Percentiles rank a stretch among this genome's conserved stretches.
Evolutionary conservation across 2,797 vertebrate species (phyloP).

Genomic region (Urocyon cinereoargenteus): DNA sequence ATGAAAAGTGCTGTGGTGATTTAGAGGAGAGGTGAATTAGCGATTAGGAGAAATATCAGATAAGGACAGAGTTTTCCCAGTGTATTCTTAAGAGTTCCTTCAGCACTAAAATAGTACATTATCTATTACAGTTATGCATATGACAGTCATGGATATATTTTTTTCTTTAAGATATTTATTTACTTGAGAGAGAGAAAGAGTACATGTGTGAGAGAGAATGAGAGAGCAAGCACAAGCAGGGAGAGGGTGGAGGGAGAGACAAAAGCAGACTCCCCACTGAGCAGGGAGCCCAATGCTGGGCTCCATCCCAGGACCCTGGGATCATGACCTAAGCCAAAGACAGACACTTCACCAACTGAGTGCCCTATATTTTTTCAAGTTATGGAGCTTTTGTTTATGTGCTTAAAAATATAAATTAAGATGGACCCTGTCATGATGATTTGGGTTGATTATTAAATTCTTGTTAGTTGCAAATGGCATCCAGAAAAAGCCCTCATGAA

Average conservation of each 20-base stretch:
- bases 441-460: background rate
- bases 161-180: background rate
- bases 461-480: background rate
- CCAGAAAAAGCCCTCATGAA: slow-evolving; percentile 18
- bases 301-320: background rate
- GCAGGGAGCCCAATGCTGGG: background rate
- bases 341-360: background rate
- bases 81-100: background rate
- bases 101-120: background rate
- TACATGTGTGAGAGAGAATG: background rate
- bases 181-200: background rate
- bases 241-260: background rate
- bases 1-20: background rate
- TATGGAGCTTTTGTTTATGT: background rate
- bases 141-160: background rate
- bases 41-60: background rate
- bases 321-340: background rate
- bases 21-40: background rate
- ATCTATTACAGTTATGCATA: background rate
- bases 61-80: background rate
- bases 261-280: background rate
- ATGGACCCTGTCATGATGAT: background rate
- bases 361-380: slow-evolving; percentile 1
- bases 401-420: background rate
- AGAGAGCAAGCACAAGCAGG: background rate